These are phyloP conservation scores for Incurvaria masculella DNA, from an alignment of 2,888 invertebrate species.

Conservation along the genomic window DNA sequence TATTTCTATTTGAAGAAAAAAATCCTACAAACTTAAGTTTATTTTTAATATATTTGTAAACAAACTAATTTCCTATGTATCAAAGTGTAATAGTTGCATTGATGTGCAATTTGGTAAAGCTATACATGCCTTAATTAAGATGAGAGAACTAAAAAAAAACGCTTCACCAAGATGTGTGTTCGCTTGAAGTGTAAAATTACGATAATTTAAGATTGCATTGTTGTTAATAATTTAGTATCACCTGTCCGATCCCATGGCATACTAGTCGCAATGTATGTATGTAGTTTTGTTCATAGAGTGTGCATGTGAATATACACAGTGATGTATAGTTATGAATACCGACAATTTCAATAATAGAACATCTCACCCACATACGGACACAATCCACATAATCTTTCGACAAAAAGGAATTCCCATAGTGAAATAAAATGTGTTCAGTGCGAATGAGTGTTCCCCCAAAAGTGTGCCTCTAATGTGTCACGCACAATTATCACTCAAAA, in stretches of 20 bases:
- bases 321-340: too few species aligned
- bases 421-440: too few species aligned
- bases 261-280: not conserved
- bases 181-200: slow-evolving; percentile 36
- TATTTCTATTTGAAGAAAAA: too few species aligned
- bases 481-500: too few species aligned
- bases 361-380: too few species aligned
- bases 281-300: not conserved
- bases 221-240: not conserved
- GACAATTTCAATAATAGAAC: too few species aligned
- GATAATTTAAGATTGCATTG: slow-evolving; percentile 18
- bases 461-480: too few species aligned
- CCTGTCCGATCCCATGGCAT: not conserved
- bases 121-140: not conserved
- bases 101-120: slow-evolving; percentile 40
- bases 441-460: too few species aligned
- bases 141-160: not conserved
- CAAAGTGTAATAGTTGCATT: slow-evolving; percentile 55
- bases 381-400: too few species aligned
- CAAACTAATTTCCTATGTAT: slow-evolving; percentile 45
- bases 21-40: too few species aligned
- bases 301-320: not conserved
- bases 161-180: slow-evolving; percentile 25
- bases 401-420: too few species aligned
- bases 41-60: slow-evolving; percentile 59